Evolutionary conservation across 2,113 vertebrate species (phyloP).

Genomic region (Phalacrocorax aristotelis): DNA sequence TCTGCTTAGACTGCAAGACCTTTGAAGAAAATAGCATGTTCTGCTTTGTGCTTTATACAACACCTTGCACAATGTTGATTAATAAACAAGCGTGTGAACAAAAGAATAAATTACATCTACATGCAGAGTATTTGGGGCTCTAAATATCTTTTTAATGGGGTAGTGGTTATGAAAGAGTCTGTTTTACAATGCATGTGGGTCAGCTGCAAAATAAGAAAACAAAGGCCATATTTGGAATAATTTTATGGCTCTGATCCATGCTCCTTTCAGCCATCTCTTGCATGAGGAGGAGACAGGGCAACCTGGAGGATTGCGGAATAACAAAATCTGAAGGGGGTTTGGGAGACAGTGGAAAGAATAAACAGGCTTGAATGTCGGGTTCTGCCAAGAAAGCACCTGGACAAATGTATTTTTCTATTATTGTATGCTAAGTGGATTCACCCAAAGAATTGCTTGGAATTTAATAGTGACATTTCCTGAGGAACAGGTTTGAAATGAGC

Average conservation of each 20-base stretch:
- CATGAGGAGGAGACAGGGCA: neutral
- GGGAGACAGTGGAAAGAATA: neutral
- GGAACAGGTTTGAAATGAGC: conserved; percentile 32
- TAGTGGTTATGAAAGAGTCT: neutral
- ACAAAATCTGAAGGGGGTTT: neutral
- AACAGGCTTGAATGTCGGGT: neutral
- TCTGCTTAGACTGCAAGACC: neutral
- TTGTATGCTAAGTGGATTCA: neutral
- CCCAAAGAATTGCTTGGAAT: neutral
- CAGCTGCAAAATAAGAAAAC: conserved; percentile 11
- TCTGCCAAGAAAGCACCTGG: conserved; percentile 26
- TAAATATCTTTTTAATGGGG: neutral
- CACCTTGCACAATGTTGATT: neutral
- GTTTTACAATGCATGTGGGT: neutral
- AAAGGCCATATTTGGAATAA: neutral
- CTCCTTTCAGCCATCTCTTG: neutral
- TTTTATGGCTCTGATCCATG: neutral
- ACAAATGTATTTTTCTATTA: conserved; percentile 28
- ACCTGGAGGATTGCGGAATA: neutral
- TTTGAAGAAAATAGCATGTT: neutral
- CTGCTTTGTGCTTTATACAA: neutral
- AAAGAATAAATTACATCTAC: neutral
- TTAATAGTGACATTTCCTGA: conserved; percentile 29
- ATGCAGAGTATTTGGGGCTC: neutral
- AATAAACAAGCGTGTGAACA: neutral